These are phyloP conservation scores for Pterobdella sp. DNA, from an alignment of 2,888 invertebrate species.

Conservation along the genomic window DNA sequence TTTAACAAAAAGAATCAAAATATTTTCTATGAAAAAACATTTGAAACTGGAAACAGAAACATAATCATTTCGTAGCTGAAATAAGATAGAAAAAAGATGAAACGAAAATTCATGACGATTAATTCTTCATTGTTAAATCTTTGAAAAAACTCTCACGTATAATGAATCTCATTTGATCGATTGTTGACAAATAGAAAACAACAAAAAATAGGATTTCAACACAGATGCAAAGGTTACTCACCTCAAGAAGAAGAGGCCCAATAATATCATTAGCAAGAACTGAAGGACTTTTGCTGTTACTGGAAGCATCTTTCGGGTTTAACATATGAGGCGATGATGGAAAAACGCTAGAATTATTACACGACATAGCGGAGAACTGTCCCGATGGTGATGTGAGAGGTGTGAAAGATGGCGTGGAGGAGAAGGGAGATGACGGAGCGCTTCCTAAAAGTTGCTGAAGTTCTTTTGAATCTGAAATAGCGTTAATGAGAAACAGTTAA, in stretches of 20 bases:
- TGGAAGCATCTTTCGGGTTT: background rate
- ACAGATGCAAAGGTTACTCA: constrained; percentile 41
- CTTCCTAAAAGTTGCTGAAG: too few species aligned
- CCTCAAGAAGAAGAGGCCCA: constrained; percentile 66
- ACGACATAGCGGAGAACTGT: too few species aligned
- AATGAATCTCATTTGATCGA: background rate
- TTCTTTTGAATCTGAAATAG: too few species aligned
- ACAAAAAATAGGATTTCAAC: background rate
- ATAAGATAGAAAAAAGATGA: background rate
- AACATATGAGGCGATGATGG: background rate
- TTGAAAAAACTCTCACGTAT: background rate
- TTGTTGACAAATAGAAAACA: background rate
- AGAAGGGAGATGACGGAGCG: background rate
- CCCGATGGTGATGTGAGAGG: background rate
- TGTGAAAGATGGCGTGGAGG: background rate
- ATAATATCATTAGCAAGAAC: constrained; percentile 65
- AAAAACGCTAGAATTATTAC: too few species aligned
- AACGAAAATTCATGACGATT: background rate
- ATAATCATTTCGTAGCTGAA: too few species aligned
- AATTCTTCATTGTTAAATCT: background rate
- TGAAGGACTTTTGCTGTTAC: constrained; percentile 54
- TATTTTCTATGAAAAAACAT: too few species aligned
- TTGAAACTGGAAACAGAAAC: too few species aligned
- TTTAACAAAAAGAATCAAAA: too few species aligned
- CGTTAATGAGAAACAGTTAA: background rate